Evolutionary conservation across 2,113 vertebrate genomes (phyloP), one percentile per base, ranked within the genome.

Genomic region (Neopipo cinnamomea): DNA sequence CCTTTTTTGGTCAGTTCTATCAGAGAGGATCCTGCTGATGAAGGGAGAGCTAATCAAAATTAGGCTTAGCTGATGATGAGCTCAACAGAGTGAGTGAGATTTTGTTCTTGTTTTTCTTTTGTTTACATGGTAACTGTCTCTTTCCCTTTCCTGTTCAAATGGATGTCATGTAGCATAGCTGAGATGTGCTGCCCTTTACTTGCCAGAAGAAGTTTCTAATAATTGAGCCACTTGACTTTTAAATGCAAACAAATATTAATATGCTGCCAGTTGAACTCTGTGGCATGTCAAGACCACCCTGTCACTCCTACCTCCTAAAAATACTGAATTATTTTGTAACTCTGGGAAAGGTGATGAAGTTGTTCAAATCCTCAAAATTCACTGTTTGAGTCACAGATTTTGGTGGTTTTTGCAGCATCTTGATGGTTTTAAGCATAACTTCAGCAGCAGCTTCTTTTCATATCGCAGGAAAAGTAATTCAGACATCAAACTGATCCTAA

Each of bases 41-140:
- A 18, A 67, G 76, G 77, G 53, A 82, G 71, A 93, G 44, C 68
- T 91, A 28, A 94, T 96, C 56, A 77, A 71, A 94, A 81, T 88
- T 76, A 84, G 46, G 52, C 35, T 94, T 91, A 75, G 73, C 86
- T 95, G 76, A 41, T 84, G 79, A 79, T 93, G 89, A 96, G 76
- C 84, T 95, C 95, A 91, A 52, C 62, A 80, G 85, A 93, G 81
- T 3, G 5, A 94, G 80, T 8, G 44, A 89, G 84, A 70, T 93
- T 92, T 80, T 61, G 62, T 70, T 83, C 86, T 93, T 96, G 95
- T 97, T 96, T 94, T 90, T 47, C 91, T 93, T 97, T 91, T 97
- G 96, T 96, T 97, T 96, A 94, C 92, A 94, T 95, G 93, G 95
- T 52, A 85, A 95, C 93, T 74, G 87, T 63, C 70, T 96, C 68